These are phyloP conservation scores for Cuniculus paca DNA, from an alignment of 2,797 vertebrate species.

Conservation along the genomic window DNA sequence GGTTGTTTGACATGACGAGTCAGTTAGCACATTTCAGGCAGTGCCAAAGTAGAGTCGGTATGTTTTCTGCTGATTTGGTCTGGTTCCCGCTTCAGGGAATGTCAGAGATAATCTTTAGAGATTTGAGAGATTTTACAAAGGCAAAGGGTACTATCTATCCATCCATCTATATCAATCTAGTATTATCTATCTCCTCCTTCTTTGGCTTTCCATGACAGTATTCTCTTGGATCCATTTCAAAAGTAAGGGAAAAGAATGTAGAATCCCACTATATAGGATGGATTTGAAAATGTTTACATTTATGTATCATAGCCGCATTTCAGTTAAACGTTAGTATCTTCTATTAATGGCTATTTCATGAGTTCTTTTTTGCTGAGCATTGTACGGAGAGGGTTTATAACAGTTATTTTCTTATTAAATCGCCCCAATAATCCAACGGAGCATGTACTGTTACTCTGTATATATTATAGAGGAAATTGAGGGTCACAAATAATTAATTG, in stretches of 20 bases:
- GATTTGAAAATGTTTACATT: neutral
- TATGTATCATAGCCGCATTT: neutral
- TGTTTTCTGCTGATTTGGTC: conserved; percentile 54
- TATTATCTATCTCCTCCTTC: neutral
- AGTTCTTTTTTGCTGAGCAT: neutral
- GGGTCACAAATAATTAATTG: neutral
- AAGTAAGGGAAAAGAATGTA: neutral
- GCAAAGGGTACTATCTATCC: conserved; percentile 57
- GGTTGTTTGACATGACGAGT: conserved; percentile 53
- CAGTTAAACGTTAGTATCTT: neutral
- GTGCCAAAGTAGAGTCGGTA: conserved; percentile 55
- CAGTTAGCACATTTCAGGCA: conserved; percentile 63
- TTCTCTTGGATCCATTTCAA: conserved; percentile 48
- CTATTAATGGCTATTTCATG: neutral
- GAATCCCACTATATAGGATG: neutral
- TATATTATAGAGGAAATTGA: neutral
- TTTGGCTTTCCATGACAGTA: conserved; percentile 71
- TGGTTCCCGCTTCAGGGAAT: conserved; percentile 74
- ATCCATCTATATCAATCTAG: neutral
- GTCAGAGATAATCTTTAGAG: conserved; percentile 71
- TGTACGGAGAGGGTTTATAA: neutral
- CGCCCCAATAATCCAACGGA: neutral
- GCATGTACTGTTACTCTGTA: neutral
- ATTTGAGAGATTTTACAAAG: conserved; percentile 73
- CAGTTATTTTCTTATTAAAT: neutral